phyloP scores from a whole-genome alignment of 1,140 invertebrate genomes.

The Melitaea cinxia region DNA sequence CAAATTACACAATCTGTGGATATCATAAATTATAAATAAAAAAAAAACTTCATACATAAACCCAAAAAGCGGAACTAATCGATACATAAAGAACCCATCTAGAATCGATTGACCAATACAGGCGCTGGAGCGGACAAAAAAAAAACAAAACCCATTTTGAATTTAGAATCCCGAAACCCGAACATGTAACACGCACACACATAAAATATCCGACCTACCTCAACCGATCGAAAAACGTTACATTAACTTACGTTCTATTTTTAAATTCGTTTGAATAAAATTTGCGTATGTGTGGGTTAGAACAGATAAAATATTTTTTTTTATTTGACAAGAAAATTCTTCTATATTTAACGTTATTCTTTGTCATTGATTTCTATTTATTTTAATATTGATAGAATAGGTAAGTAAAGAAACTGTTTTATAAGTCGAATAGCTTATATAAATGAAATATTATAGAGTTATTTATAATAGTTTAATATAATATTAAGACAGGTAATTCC shows the following conservation, averaged over 20 bases:
- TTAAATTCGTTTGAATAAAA: slow-evolving; percentile 42
- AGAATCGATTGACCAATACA: slow-evolving; percentile 43
- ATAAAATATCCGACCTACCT: slow-evolving; percentile 60
- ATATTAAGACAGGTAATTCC: background rate
- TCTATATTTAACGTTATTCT: background rate
- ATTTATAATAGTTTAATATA: background rate
- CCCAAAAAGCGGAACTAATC: slow-evolving; percentile 21
- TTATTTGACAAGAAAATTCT: background rate
- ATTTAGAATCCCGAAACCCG: slow-evolving; percentile 66
- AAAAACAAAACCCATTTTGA: slow-evolving; percentile 50
- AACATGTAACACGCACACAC: slow-evolving; percentile 55
- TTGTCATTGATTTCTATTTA: background rate
- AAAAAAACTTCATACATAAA: slow-evolving; percentile 9
- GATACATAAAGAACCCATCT: slow-evolving; percentile 31
- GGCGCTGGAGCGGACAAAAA: slow-evolving; percentile 29
- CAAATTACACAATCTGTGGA: background rate
- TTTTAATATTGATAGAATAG: background rate
- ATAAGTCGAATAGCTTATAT: background rate
- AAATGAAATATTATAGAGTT: background rate
- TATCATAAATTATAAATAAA: background rate
- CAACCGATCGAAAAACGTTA: slow-evolving; percentile 57
- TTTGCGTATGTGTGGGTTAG: slow-evolving; percentile 36
- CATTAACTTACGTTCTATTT: slow-evolving; percentile 44
- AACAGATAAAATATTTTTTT: slow-evolving; percentile 6
- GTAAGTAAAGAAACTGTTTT: background rate